Conservation (phyloP, 2,888 invertebrate genomes). For the Dioctria linearis region DNA sequence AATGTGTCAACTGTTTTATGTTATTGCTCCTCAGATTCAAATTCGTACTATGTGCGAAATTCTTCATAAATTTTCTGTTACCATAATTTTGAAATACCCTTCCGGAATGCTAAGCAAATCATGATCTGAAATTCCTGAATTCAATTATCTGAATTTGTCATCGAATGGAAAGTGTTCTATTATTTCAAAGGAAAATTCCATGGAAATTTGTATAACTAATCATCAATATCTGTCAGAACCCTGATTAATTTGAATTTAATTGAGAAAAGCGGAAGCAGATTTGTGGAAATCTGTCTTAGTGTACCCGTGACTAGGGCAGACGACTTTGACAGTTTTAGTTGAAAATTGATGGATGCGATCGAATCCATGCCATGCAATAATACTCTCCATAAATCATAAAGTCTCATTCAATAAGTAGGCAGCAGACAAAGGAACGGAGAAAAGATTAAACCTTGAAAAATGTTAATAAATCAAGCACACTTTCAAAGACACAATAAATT, state of each 20-base stretch:
- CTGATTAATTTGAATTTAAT: conserved; percentile 41
- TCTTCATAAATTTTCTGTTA: no score
- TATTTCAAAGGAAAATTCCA: background rate
- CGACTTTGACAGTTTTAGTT: conserved; percentile 32
- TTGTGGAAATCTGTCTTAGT: conserved; percentile 31
- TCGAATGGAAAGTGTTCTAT: background rate
- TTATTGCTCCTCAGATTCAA: no score
- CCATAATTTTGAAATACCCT: no score
- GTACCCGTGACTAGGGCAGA: conserved; percentile 24
- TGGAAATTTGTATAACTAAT: conserved; percentile 17
- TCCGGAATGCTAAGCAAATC: no score
- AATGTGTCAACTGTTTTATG: no score
- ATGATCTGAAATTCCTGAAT: no score
- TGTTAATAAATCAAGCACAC: no score
- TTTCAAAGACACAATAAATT: no score
- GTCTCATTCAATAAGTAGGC: background rate
- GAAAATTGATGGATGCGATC: conserved; percentile 24
- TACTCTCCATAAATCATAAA: conserved; percentile 26
- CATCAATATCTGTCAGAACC: conserved; percentile 23
- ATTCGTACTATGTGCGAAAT: no score
- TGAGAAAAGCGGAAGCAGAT: conserved; percentile 26
- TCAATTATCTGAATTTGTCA: no score
- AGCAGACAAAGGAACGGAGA: background rate
- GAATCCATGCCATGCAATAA: conserved; percentile 12
- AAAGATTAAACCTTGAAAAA: no score